Base-by-base conservation (phyloP, 2,888 invertebrate genomes). In the Boloria selene region DNA sequence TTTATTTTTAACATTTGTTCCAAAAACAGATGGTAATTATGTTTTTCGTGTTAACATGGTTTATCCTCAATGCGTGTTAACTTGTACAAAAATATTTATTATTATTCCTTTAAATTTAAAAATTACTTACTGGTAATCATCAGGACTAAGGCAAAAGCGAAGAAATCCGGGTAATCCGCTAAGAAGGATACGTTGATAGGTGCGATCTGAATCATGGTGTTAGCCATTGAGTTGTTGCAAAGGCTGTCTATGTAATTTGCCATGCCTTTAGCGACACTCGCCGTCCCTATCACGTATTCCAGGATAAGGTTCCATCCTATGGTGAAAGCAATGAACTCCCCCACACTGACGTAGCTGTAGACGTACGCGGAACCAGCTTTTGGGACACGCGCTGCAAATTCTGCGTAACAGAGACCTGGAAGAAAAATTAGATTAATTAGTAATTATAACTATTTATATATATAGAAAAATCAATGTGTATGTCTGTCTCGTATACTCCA, bases 301-400 rank as follows among this genome's bases (percentile, higher is more conserved):
- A 98, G 84, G 74, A 98, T 96, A 56, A 98, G 94, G 87, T 98
- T 98, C 98, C 98, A 98, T 26, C 98, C 98, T 77, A 98, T 97
- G 49, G 97, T 93, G 86, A 98, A 98, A 1, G 98, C 98, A 53
- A 96, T 94, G 79, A 98, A 95, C 90, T 98, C 98, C 0, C 98
- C 98, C 5, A 98, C 95, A 67, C 97, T 96, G 10, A 98, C 96
- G 82, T 97, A 97, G 79, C 96, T 97, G 91, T 98, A 98, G 0
- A 97, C 94, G 82, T 98, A 98, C 0, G 98, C 98, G 0, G 98
- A 98, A 0, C 98, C 98, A 0, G 97, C 97, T 80, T 95, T 96
- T 0, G 98, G 97, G 0, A 97, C 97, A 64, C 97, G 92, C 0
- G 96, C 95, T 0, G 97, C 97, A 80, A 98, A 98, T 86, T 98